These are phyloP conservation scores for Xiphophorus hellerii DNA, from an alignment of 2,113 vertebrate genomes.

Conservation along the genomic window DNA sequence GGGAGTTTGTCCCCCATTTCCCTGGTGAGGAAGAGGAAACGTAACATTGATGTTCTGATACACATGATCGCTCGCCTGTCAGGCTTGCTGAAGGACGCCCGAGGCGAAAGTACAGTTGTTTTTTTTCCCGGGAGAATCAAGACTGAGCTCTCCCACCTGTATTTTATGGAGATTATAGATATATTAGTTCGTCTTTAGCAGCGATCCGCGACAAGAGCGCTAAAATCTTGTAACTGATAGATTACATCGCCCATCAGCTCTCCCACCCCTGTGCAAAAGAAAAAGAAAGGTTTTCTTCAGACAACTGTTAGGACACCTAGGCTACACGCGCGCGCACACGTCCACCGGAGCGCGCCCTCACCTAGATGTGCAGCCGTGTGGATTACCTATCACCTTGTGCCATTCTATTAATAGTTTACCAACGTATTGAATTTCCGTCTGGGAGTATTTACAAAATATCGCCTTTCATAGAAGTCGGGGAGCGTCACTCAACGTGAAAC, in stretches of 20 bases:
- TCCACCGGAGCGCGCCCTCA: constrained; percentile 48
- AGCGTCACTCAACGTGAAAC: constrained; percentile 12
- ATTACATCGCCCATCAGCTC: constrained; percentile 16
- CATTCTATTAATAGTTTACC: constrained; percentile 84
- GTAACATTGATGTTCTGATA: constrained; percentile 36
- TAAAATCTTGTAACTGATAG: neutral
- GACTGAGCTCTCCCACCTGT: neutral
- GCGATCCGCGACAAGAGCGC: too few relatives aligned
- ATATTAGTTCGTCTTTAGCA: neutral
- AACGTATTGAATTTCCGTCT: constrained; percentile 79
- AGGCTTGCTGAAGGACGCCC: neutral
- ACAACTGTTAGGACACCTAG: constrained; percentile 31
- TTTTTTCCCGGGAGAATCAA: neutral
- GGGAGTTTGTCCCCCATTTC: constrained; percentile 45
- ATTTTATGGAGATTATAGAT: constrained; percentile 3
- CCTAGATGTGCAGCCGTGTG: constrained; percentile 71
- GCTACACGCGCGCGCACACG: constrained; percentile 12
- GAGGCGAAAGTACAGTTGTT: neutral
- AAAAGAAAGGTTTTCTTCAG: neutral
- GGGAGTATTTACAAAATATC: constrained; percentile 77
- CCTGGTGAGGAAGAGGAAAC: constrained; percentile 33
- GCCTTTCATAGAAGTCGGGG: constrained; percentile 59
- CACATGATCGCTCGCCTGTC: constrained; percentile 4
- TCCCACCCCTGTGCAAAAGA: neutral
- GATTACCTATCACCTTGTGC: constrained; percentile 79